Conservation (phyloP, 2,797 vertebrate species). For the Brotula barbata region DNA sequence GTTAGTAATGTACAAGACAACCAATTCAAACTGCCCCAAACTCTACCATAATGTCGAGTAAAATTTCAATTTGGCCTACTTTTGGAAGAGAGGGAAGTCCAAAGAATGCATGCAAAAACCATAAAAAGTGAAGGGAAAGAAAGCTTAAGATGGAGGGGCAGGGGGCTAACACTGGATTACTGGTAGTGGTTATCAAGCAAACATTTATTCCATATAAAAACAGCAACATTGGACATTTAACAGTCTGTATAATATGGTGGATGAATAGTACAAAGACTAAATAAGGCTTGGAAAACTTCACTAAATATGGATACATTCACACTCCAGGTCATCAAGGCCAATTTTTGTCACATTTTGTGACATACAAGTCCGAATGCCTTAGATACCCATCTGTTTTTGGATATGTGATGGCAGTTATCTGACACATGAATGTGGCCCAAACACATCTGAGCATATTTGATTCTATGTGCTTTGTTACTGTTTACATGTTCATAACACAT, state of each 20-base stretch:
- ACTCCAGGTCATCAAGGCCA: neutral
- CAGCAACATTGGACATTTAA: conserved; percentile 25
- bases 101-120: conserved; percentile 14
- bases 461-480: too few species aligned
- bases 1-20: conserved; percentile 19
- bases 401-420: too few species aligned
- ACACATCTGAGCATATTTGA: too few species aligned
- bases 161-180: conserved; percentile 11
- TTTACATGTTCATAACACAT: too few species aligned
- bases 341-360: too few species aligned
- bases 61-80: neutral
- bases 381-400: too few species aligned
- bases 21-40: conserved; percentile 3
- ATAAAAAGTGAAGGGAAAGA: conserved; percentile 18
- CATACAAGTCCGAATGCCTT: too few species aligned
- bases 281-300: conserved; percentile 30
- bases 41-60: conserved; percentile 34
- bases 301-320: conserved; percentile 14
- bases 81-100: neutral
- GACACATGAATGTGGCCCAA: too few species aligned
- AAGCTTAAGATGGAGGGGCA: neutral
- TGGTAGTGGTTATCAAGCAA: neutral
- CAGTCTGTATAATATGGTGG: conserved; percentile 28
- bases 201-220: conserved; percentile 37
- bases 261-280: neutral